Evolutionary conservation across 2,888 invertebrate species (phyloP).

Genomic region (Apotomis betuletana): DNA sequence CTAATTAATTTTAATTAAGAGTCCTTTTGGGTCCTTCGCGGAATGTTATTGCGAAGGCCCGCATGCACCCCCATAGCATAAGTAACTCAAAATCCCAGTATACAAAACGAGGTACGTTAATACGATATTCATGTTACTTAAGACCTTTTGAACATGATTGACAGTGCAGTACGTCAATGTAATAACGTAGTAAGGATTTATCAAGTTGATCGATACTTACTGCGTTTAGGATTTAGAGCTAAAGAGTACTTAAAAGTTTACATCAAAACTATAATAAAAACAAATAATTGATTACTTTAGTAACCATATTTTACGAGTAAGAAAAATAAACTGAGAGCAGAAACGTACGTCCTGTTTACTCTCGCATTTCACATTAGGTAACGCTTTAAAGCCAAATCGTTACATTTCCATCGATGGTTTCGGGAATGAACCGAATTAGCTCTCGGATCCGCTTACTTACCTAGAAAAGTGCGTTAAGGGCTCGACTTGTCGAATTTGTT

Average conservation of each 20-base stretch:
- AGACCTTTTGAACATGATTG: no score
- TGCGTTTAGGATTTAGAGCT: background rate
- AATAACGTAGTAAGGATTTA: background rate
- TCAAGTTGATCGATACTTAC: background rate
- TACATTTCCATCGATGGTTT: constrained; percentile 63
- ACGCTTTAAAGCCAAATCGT: constrained; percentile 58
- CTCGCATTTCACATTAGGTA: constrained; percentile 51
- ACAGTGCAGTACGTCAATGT: background rate
- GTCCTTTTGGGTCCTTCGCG: constrained; percentile 71
- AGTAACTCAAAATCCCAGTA: constrained; percentile 48
- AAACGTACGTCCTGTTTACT: constrained; percentile 58
- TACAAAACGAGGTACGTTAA: no score
- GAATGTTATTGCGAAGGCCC: constrained; percentile 76
- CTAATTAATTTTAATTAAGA: constrained; percentile 82
- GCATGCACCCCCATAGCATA: constrained; percentile 71
- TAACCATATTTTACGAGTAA: constrained; percentile 55
- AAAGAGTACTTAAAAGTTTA: constrained; percentile 58
- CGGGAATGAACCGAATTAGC: constrained; percentile 61
- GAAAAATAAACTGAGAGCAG: constrained; percentile 53
- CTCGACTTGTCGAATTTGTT: background rate
- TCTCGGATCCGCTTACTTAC: constrained; percentile 67
- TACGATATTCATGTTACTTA: no score
- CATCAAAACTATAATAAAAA: constrained; percentile 59
- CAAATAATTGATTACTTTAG: constrained; percentile 55
- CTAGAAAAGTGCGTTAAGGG: constrained; percentile 56